Conservation (phyloP, 1,140 invertebrate species). For the Diorhabda sublineata region DNA sequence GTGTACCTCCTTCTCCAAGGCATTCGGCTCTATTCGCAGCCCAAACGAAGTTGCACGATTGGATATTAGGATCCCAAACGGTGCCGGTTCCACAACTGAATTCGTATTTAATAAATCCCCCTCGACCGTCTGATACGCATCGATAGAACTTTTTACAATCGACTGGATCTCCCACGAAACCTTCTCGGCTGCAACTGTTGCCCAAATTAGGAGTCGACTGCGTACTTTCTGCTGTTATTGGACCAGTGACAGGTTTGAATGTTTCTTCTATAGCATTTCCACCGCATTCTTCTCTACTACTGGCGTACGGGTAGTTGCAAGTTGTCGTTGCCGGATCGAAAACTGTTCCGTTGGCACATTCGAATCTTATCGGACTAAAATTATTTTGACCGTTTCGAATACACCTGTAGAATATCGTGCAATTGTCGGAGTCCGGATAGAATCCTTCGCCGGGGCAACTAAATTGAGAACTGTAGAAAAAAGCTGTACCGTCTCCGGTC, state of each 20-base stretch:
- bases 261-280: conserved; percentile 38
- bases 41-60: conserved; percentile 59
- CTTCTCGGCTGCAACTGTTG: conserved; percentile 51
- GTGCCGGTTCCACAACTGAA: conserved; percentile 63
- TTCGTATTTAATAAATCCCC: conserved; percentile 54
- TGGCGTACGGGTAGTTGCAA: conserved; percentile 65
- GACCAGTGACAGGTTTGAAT: conserved; percentile 16
- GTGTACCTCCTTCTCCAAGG: conserved; percentile 24
- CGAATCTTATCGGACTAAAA: conserved; percentile 54
- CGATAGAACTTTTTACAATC: conserved; percentile 63
- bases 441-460: conserved; percentile 37
- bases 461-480: conserved; percentile 16
- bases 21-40: conserved; percentile 53
- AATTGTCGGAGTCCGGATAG: conserved; percentile 36
- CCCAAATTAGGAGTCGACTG: conserved; percentile 7
- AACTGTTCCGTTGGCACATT: conserved; percentile 66
- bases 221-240: conserved; percentile 4
- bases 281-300: conserved; percentile 44
- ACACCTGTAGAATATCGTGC: conserved; percentile 40
- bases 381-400: conserved; percentile 26
- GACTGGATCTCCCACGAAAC: conserved; percentile 53
- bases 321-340: conserved; percentile 62
- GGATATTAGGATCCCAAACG: conserved; percentile 55
- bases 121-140: conserved; percentile 48
- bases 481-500: too few species aligned